Conservation (phyloP, 1,140 invertebrate genomes). For the Streblospio benedicti region DNA sequence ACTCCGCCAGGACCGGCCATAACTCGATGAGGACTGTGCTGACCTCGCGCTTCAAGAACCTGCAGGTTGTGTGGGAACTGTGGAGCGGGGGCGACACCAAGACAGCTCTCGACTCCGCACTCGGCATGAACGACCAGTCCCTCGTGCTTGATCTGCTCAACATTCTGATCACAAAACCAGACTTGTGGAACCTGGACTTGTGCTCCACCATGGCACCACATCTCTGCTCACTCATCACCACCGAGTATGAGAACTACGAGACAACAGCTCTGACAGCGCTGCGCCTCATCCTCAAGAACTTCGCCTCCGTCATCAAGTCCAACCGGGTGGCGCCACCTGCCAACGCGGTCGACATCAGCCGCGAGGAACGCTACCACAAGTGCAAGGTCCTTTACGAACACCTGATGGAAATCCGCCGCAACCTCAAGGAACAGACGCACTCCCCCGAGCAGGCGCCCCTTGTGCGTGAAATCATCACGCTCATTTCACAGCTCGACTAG, state of each 20-base stretch:
- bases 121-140: conserved; percentile 68
- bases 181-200: no score
- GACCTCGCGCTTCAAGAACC: conserved; percentile 6
- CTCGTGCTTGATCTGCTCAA: conserved; percentile 62
- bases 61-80: conserved; percentile 2
- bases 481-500: no score
- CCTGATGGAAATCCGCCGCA: no score
- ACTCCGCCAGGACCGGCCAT: conserved; percentile 3
- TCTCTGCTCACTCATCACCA: no score
- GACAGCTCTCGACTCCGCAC: conserved; percentile 75
- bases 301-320: conserved; percentile 1
- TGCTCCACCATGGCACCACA: no score
- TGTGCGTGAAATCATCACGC: no score
- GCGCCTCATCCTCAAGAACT: neutral
- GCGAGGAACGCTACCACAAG: neutral
- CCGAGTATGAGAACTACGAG: no score
- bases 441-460: no score
- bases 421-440: no score
- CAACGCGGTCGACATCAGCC: neutral
- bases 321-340: neutral
- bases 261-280: no score
- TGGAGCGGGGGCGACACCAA: conserved; percentile 5
- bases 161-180: conserved; percentile 10
- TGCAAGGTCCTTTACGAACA: no score
- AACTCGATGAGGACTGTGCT: conserved; percentile 10